Evolutionary conservation across 2,797 vertebrate genomes (phyloP).

Genomic region (Columba guinea): DNA sequence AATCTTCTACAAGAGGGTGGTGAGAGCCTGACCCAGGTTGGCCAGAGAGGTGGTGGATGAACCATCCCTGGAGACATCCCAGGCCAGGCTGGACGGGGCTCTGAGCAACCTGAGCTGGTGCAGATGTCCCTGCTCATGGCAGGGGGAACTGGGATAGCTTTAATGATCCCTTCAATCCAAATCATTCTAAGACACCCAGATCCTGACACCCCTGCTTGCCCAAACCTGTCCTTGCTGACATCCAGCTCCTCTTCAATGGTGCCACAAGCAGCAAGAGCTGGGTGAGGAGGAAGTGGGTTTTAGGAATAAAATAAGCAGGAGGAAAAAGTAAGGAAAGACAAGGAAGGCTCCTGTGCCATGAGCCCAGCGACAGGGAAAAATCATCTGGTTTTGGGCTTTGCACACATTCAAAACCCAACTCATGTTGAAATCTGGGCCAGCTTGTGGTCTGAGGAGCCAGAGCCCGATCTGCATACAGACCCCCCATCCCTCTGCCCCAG

Average conservation of each 20-base stretch:
- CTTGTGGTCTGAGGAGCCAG: background rate
- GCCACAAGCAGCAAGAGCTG: background rate
- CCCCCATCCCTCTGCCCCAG: background rate
- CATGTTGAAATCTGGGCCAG: no score
- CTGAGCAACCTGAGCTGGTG: no score
- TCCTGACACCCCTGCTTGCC: background rate
- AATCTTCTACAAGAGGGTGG: no score
- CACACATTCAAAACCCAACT: background rate
- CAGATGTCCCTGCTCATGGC: no score
- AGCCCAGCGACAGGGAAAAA: background rate
- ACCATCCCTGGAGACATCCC: no score
- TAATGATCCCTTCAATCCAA: no score
- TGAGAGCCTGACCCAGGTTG: no score
- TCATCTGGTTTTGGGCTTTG: background rate
- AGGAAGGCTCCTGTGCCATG: background rate
- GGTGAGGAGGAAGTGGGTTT: background rate
- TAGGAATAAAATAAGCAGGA: background rate
- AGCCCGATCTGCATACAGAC: background rate
- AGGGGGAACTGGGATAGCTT: no score
- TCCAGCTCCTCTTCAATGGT: background rate
- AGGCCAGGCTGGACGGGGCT: no score
- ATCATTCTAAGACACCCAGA: background rate
- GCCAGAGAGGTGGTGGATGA: no score
- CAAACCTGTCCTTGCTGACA: accelerated
- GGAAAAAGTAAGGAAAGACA: background rate